These are phyloP conservation scores for Trachymyrmex septentrionalis DNA, from an alignment of 1,140 invertebrate species.

Conservation along the genomic window DNA sequence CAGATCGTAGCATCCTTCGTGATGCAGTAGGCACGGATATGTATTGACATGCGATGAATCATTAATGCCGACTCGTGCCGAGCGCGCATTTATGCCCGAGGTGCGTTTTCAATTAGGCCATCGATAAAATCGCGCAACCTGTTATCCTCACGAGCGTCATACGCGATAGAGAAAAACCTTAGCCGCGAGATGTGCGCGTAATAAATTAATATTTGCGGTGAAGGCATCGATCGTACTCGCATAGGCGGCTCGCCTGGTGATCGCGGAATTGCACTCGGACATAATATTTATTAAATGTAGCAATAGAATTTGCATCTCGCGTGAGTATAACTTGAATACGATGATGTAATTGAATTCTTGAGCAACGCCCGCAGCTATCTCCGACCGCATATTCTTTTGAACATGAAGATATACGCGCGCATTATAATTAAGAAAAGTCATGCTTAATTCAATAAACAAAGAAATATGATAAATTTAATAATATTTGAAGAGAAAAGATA, in stretches of 20 bases:
- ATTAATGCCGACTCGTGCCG: slow-evolving; percentile 12
- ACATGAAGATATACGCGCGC: neutral
- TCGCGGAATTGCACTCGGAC: neutral
- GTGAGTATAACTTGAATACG: neutral
- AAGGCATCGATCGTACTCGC: neutral
- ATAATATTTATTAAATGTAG: slow-evolving; percentile 31
- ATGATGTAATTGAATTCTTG: slow-evolving; percentile 34
- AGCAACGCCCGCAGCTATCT: neutral
- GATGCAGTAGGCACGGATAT: slow-evolving; percentile 1
- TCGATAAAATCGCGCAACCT: slow-evolving; percentile 49
- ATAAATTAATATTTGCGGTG: slow-evolving; percentile 30
- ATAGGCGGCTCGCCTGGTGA: neutral
- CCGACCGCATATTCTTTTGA: neutral
- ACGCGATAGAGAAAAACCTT: slow-evolving; percentile 6
- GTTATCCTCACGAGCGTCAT: slow-evolving; percentile 8
- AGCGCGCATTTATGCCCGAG: neutral
- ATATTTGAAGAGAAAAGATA: neutral
- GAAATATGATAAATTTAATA: neutral
- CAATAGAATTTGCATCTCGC: slow-evolving; percentile 28
- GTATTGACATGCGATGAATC: slow-evolving; percentile 54
- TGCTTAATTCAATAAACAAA: neutral
- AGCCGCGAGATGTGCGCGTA: neutral
- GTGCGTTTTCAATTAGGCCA: slow-evolving; percentile 49
- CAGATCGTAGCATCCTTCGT: neutral
- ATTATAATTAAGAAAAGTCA: neutral